Percentiles rank a stretch among this genome's conserved stretches.
These are phyloP conservation scores for Meganola albula DNA, from an alignment of 2,888 invertebrate species.

Conservation along the genomic window DNA sequence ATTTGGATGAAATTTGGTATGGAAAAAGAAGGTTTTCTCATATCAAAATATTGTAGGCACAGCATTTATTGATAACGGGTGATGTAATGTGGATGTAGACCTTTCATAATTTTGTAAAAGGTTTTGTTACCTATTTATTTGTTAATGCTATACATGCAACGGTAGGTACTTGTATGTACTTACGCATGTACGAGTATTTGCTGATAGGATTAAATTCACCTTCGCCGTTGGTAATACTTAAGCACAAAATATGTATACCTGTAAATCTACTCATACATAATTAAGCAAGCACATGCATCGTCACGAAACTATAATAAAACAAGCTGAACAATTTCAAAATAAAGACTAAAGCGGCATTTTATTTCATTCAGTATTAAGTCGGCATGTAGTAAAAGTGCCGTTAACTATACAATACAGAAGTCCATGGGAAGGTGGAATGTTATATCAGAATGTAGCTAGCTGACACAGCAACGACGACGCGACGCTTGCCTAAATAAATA, in stretches of 20 bases:
- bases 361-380: slow-evolving; percentile 36
- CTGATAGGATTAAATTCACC: too few species aligned
- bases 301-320: slow-evolving; percentile 38
- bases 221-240: too few species aligned
- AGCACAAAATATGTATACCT: slow-evolving; percentile 13
- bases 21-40: too few species aligned
- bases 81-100: too few species aligned
- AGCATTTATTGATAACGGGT: too few species aligned
- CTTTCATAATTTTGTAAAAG: too few species aligned
- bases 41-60: too few species aligned
- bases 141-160: too few species aligned
- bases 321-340: slow-evolving; percentile 28
- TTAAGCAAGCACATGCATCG: slow-evolving; percentile 33
- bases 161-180: too few species aligned
- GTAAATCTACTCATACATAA: slow-evolving; percentile 22
- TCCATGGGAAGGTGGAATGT: slow-evolving; percentile 8
- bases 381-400: slow-evolving; percentile 42
- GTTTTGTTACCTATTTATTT: too few species aligned
- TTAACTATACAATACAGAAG: slow-evolving; percentile 40
- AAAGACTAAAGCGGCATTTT: slow-evolving; percentile 28
- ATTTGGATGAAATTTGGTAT: too few species aligned
- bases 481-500: slow-evolving; percentile 16
- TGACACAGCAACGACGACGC: slow-evolving; percentile 4
- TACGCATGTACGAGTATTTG: too few species aligned
- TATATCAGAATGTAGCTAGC: slow-evolving; percentile 12